phyloP scores from a whole-genome alignment of 2,113 vertebrate species.

The Microtus montanus region DNA sequence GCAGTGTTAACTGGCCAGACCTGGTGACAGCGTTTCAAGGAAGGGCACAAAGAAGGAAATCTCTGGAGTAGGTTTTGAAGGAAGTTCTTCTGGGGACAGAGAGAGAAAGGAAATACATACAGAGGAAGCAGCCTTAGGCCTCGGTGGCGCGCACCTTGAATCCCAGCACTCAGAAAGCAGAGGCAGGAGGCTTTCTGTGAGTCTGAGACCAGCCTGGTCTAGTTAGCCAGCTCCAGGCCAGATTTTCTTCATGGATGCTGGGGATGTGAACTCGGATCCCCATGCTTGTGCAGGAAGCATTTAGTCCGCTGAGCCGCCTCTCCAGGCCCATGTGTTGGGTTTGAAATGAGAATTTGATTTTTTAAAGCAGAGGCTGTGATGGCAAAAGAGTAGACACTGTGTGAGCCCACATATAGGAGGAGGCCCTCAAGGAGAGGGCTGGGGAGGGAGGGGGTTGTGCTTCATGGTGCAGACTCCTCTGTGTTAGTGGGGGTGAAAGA shows the following conservation, averaged over 20 bases:
- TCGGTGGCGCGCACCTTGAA: rapidly evolving
- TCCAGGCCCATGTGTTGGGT: too few species aligned
- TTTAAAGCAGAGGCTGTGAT: background rate
- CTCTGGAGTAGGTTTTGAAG: slow-evolving; percentile 38
- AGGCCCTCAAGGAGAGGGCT: background rate
- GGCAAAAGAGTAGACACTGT: background rate
- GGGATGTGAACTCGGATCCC: background rate
- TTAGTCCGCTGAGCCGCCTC: background rate
- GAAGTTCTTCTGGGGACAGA: background rate
- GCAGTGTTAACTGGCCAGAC: background rate
- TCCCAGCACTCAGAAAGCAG: background rate
- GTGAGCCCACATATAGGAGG: background rate
- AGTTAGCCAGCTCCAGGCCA: background rate
- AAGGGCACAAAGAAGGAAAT: background rate
- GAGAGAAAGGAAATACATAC: background rate
- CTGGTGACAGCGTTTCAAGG: background rate
- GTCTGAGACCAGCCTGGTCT: background rate
- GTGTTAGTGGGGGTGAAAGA: background rate
- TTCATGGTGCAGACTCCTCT: background rate
- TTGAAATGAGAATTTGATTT: background rate
- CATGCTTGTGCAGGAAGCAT: background rate
- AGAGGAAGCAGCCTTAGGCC: background rate
- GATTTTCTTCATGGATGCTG: background rate
- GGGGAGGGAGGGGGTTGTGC: background rate
- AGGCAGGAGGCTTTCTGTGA: background rate